Evolutionary conservation across 64 coral and sea anemone species (phyloP).

Genomic region (Montipora sp.): DNA sequence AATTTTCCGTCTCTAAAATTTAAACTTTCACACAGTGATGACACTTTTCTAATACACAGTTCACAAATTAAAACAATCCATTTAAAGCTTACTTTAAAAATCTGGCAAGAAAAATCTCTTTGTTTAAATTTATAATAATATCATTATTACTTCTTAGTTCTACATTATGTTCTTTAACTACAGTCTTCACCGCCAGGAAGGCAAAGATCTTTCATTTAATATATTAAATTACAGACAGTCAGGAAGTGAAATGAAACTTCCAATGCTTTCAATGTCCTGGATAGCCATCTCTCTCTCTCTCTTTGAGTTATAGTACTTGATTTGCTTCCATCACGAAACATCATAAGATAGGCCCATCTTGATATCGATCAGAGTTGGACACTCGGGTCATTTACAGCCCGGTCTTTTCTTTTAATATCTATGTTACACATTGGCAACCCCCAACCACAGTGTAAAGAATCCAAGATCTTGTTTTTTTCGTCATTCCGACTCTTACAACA

Average conservation of each 20-base stretch:
- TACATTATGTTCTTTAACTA: background rate
- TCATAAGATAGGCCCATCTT: background rate
- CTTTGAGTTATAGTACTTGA: slow-evolving; percentile 18
- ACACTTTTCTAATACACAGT: background rate
- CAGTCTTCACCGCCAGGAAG: background rate
- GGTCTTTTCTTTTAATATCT: background rate
- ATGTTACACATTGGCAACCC: background rate
- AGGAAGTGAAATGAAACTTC: background rate
- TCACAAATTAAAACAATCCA: background rate
- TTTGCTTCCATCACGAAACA: background rate
- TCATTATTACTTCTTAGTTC: background rate
- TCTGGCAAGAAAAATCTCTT: slow-evolving; percentile 13
- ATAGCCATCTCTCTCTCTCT: background rate
- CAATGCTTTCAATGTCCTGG: slow-evolving; percentile 2
- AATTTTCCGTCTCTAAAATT: too few relatives aligned
- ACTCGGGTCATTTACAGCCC: background rate
- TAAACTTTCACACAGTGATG: too few relatives aligned
- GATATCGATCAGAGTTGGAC: background rate
- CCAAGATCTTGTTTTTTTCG: background rate
- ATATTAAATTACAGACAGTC: background rate
- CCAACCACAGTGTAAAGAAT: background rate
- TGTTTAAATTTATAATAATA: background rate
- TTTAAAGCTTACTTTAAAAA: slow-evolving; percentile 8
- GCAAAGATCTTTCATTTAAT: slow-evolving; percentile 6
- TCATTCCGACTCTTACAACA: background rate